A percentile compares a stretch with the other conserved stretches of the same genome.
These are phyloP conservation scores for Polymixis flavicincta DNA, from an alignment of 2,888 invertebrate species.

Conservation along the genomic window DNA sequence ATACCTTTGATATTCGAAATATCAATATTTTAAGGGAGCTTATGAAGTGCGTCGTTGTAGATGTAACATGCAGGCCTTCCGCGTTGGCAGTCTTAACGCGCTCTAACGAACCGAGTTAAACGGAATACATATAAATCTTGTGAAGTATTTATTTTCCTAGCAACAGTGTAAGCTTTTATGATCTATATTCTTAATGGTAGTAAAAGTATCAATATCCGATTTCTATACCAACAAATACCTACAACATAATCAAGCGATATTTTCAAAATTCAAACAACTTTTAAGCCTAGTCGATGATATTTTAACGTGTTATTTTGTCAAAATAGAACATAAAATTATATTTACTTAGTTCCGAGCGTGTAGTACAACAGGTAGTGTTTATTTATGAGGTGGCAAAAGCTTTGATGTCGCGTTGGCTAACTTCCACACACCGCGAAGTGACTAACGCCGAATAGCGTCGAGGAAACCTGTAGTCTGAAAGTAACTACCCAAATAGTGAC, in stretches of 20 bases:
- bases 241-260: not conserved
- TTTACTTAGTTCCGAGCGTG: constrained; percentile 63
- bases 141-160: constrained; percentile 52
- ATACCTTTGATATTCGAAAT: constrained; percentile 89
- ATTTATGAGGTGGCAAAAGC: constrained; percentile 84
- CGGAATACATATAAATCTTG: constrained; percentile 74
- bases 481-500: constrained; percentile 59
- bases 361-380: constrained; percentile 74
- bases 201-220: constrained; percentile 8
- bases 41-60: constrained; percentile 84
- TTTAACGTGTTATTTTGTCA: constrained; percentile 33
- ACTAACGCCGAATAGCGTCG: constrained; percentile 56
- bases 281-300: constrained; percentile 8
- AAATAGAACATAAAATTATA: constrained; percentile 49
- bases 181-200: constrained; percentile 17
- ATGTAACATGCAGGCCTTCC: constrained; percentile 83
- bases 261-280: not conserved
- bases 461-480: constrained; percentile 43
- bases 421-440: constrained; percentile 74
- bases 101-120: constrained; percentile 81
- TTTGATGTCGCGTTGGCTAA: constrained; percentile 83
- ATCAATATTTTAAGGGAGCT: constrained; percentile 89
- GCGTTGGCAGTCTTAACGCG: constrained; percentile 82
- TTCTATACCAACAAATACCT: not conserved
- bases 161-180: constrained; percentile 49